A percentile compares a stretch with the other conserved stretches of the same genome.
Evolutionary conservation across 2,113 vertebrate genomes (phyloP).

Genomic region (Rostratula benghalensis): DNA sequence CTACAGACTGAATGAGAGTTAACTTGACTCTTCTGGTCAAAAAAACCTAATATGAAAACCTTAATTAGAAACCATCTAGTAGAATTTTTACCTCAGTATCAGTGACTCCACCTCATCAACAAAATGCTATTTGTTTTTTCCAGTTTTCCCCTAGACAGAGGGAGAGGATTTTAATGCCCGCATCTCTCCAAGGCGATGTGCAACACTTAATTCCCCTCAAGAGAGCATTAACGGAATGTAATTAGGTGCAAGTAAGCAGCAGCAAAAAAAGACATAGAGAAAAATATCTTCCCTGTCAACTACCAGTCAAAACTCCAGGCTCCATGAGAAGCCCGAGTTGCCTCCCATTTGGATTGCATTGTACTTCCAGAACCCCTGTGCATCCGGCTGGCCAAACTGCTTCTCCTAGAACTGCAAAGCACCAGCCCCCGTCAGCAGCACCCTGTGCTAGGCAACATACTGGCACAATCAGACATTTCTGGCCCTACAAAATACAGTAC

Average conservation of each 20-base stretch:
- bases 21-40: not conserved
- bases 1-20: not conserved
- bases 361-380: not conserved
- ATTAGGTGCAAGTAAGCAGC: not conserved
- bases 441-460: rapidly evolving
- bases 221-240: not conserved
- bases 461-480: not conserved
- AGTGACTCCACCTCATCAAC: not conserved
- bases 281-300: not conserved
- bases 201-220: not conserved
- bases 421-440: not conserved
- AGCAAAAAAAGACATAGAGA: not conserved
- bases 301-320: not conserved
- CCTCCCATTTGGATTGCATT: not conserved
- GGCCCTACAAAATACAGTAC: not conserved
- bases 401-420: not conserved
- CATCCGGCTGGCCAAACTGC: not conserved
- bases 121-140: not conserved
- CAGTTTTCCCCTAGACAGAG: not conserved
- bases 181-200: not conserved
- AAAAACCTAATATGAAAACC: not conserved
- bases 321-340: not conserved
- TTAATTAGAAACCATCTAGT: not conserved
- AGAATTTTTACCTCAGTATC: not conserved
- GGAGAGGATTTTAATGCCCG: not conserved